A percentile compares a stretch with the other conserved stretches of the same genome.
These are phyloP conservation scores for Pristis pectinata DNA, from an alignment of 2,797 vertebrate species.

Conservation along the genomic window DNA sequence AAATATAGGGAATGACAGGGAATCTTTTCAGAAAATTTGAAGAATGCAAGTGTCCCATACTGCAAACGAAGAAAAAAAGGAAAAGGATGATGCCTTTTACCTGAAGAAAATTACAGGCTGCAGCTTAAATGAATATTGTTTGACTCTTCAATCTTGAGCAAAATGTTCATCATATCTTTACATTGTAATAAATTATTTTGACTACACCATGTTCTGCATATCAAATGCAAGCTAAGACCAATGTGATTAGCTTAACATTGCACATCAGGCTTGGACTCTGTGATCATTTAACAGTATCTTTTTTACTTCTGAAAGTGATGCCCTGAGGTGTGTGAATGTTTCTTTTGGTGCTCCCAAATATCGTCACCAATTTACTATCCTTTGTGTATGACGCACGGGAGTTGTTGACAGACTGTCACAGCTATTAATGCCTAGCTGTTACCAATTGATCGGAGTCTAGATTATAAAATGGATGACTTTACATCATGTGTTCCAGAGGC, in stretches of 20 bases:
- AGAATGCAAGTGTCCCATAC: no score
- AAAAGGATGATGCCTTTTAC: not conserved
- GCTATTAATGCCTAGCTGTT: no score
- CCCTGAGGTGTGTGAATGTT: not conserved
- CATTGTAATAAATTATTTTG: not conserved
- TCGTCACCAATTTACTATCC: not conserved
- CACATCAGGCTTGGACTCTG: not conserved
- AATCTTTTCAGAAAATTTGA: no score
- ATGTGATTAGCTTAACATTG: not conserved
- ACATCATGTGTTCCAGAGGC: not conserved
- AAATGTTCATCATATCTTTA: not conserved
- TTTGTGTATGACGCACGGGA: not conserved
- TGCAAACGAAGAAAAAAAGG: no score
- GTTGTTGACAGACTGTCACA: not conserved
- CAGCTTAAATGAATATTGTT: not conserved
- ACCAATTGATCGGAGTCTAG: not conserved
- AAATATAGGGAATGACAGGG: no score
- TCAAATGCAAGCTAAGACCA: not conserved
- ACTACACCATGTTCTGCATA: not conserved
- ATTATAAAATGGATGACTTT: not conserved
- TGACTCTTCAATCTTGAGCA: not conserved
- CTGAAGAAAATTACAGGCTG: not conserved
- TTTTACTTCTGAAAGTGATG: not conserved
- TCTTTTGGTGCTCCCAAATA: not conserved
- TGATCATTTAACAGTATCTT: not conserved